Base-by-base conservation (phyloP, 2,113 vertebrate species). In the zebrafish (Danio rerio) region DNA sequence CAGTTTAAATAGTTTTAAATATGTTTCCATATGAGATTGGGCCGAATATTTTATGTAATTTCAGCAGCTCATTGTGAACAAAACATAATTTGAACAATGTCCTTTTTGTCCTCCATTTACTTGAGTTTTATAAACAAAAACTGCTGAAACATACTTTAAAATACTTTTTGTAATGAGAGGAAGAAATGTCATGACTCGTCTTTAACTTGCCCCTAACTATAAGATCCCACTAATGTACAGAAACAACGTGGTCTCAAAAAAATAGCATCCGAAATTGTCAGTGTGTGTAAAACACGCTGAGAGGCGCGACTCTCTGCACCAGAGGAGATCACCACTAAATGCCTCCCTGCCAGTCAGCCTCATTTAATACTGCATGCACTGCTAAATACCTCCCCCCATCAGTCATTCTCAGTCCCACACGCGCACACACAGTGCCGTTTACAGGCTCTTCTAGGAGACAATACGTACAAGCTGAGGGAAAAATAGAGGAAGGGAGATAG, bases 381-480 rank as follows among this genome's bases (percentile, higher is more conserved):
- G 87, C 92, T 90, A 93, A 94, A 94, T 94, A 95, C 94, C 94
- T 94, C 95, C 95, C 92, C 92, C 88, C 92, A 85, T 90, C 92
- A 90, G 9, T 52, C n/a, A 62, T 49, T 59, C 42, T 40, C 58
- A 43, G 45, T 43, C 45, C 9, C 49, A 80, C 78, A 78, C 31
- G 31, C 31, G 31, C 42, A 77, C 21, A 84, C 56, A 83, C 13
- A 52, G 83, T 84, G 83, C 80, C 79, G 78, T 84, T 87, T 81
- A 69, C 74, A 76, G 70, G 76, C 69, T 81, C 59, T 79, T 86
- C 55, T 20, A 61, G 78, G 71, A 80, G 81, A 77, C 76, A 82
- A 85, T 78, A 63, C 9, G 56, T 69, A 84, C 79, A 79, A 21
- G 66, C 59, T 78, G 12, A 81, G 18, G 82, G 21, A 71, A 62